phyloP scores from a whole-genome alignment of 2,888 invertebrate genomes.

The Drosophila phalerata region DNA sequence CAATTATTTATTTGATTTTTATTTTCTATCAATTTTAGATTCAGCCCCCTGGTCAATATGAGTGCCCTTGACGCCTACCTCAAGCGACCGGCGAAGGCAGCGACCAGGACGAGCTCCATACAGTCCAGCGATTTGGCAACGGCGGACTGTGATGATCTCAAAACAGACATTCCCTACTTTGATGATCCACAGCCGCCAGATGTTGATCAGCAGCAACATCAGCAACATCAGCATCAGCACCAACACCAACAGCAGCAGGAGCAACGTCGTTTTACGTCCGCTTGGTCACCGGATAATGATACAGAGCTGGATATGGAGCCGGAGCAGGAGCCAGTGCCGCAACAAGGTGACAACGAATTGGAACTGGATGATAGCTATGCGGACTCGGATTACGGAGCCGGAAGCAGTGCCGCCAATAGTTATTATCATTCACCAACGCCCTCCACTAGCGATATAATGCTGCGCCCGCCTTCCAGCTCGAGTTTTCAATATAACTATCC shows the following conservation, averaged over 20 bases:
- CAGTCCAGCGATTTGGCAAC: constrained; percentile 31
- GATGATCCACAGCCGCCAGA: constrained; percentile 52
- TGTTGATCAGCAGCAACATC: constrained; percentile 4
- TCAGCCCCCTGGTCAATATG: constrained; percentile 55
- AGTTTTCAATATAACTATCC: constrained; percentile 78
- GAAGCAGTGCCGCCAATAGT: constrained; percentile 51
- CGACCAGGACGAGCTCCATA: constrained; percentile 34
- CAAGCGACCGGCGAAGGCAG: constrained; percentile 47
- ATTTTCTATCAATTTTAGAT: background rate
- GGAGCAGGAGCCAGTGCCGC: constrained; percentile 12
- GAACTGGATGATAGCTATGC: constrained; percentile 64
- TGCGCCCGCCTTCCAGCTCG: constrained; percentile 74
- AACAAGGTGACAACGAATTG: constrained; percentile 26
- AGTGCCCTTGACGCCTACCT: constrained; percentile 54
- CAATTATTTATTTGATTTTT: constrained; percentile 7
- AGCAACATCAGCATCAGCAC: background rate
- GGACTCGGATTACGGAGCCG: constrained; percentile 69
- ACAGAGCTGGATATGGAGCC: constrained; percentile 23
- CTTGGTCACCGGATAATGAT: constrained; percentile 43
- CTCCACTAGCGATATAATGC: constrained; percentile 69
- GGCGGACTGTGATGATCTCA: constrained; percentile 68
- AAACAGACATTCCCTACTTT: constrained; percentile 78
- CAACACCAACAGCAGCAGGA: constrained; percentile 12
- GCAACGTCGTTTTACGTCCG: constrained; percentile 23
- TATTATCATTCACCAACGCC: constrained; percentile 62